phyloP scores from a whole-genome alignment of 2,113 vertebrate species.

The Oriolus oriolus region DNA sequence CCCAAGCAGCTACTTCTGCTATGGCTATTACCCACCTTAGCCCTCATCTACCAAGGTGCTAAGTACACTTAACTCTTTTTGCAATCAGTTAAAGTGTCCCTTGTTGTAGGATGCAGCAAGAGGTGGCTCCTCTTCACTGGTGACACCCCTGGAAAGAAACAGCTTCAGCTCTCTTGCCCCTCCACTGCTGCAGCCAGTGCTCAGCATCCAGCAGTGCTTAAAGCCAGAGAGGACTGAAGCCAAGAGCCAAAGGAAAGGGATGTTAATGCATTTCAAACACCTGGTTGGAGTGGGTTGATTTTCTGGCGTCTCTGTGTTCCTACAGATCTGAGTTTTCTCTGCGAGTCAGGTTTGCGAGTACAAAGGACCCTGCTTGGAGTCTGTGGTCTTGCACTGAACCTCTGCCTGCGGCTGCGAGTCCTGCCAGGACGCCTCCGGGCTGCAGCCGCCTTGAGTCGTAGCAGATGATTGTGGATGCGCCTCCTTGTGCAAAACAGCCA shows the following conservation, averaged over 20 bases:
- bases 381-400: not conserved
- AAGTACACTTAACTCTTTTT: not conserved
- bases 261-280: not conserved
- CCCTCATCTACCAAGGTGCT: not conserved
- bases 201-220: not conserved
- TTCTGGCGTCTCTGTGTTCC: not conserved
- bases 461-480: not conserved
- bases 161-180: not conserved
- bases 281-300: not conserved
- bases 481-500: not conserved
- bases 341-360: not conserved
- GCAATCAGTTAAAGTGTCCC: not conserved
- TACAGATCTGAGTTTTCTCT: not conserved
- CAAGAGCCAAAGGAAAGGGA: not conserved
- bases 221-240: not conserved
- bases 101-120: not conserved
- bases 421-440: rapidly evolving
- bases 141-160: not conserved
- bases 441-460: rapidly evolving
- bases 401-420: rapidly evolving
- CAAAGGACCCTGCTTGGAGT: not conserved
- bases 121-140: not conserved
- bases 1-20: constrained; percentile 15
- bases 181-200: not conserved
- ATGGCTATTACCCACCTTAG: not conserved